Percentiles rank a stretch among this genome's conserved stretches.
phyloP scores from a whole-genome alignment of 2,113 vertebrate genomes.

The Carettochelys insculpta region DNA sequence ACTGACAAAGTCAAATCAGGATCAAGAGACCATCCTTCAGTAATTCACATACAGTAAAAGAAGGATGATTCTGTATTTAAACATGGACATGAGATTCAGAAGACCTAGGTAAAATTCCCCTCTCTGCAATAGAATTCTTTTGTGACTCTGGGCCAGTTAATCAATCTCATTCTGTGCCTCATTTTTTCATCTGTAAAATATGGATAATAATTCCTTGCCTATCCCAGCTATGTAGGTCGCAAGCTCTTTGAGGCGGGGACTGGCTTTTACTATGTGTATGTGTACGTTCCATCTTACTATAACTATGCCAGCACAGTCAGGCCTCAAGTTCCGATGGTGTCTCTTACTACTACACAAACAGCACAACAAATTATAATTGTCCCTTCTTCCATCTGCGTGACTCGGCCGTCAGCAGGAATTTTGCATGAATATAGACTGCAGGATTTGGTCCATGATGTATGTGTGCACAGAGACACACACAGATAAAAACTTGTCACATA shows the following conservation, averaged over 20 bases:
- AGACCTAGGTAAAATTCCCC: not conserved
- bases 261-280: not conserved
- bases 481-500: not conserved
- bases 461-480: rapidly evolving
- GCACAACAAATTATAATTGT: not conserved
- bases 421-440: not conserved
- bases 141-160: not conserved
- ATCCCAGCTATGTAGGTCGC: not conserved
- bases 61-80: not conserved
- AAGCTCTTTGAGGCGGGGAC: not conserved
- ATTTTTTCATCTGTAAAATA: not conserved
- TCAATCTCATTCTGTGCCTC: not conserved
- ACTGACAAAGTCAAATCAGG: not conserved
- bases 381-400: not conserved
- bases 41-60: not conserved
- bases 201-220: not conserved
- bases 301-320: not conserved
- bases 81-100: not conserved
- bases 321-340: rapidly evolving
- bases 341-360: not conserved
- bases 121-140: not conserved
- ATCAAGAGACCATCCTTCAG: not conserved
- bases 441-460: not conserved
- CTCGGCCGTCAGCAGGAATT: not conserved
- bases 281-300: too few species aligned